These are phyloP conservation scores for Gymnothorax javanicus DNA, from an alignment of 2,797 vertebrate genomes.

Conservation along the genomic window DNA sequence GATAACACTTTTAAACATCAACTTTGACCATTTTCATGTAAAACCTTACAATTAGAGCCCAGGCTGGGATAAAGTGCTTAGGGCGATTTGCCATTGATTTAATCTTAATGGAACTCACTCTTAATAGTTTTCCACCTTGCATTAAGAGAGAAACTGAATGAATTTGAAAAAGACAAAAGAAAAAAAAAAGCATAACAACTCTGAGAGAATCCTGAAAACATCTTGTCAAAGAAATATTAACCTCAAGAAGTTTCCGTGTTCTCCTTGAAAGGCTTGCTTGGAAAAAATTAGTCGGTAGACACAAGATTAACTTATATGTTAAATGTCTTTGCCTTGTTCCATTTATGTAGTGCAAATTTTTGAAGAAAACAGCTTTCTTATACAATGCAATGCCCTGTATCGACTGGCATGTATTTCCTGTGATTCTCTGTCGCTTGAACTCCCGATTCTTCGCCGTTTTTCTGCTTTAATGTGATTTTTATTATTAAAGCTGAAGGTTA, in stretches of 20 bases:
- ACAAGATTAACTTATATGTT: not conserved
- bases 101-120: not conserved
- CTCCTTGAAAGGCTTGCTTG: not conserved
- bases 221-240: not conserved
- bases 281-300: not conserved
- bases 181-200: not conserved
- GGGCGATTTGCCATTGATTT: too few relatives aligned
- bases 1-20: not conserved
- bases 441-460: not conserved
- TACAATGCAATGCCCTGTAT: not conserved
- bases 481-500: not conserved
- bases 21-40: not conserved
- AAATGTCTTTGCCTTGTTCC: not conserved
- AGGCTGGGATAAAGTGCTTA: too few relatives aligned
- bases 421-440: not conserved
- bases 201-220: not conserved
- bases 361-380: not conserved
- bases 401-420: not conserved
- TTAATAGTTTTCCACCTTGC: not conserved
- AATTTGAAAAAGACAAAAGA: not conserved
- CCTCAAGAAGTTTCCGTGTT: not conserved
- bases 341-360: too few relatives aligned
- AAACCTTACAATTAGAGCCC: not conserved
- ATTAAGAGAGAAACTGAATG: too few relatives aligned
- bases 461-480: conserved; percentile 9